Evolutionary conservation across 2,797 vertebrate genomes (phyloP), one percentile per base, ranked within the genome.

Genomic region (Dryobates pubescens): DNA sequence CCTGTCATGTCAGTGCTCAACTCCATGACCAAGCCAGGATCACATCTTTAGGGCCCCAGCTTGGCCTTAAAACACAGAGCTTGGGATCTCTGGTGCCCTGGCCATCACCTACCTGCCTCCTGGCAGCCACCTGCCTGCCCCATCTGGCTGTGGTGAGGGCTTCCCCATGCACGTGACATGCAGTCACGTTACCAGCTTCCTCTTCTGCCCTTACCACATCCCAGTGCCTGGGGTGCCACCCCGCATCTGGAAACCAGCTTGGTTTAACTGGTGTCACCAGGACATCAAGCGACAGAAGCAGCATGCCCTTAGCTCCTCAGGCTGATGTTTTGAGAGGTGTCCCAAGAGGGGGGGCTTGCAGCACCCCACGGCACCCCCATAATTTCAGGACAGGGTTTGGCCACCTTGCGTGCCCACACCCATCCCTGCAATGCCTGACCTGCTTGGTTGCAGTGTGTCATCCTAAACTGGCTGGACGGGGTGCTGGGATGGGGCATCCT

Each of bases 391-490:
- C 3, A 18, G 3, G 4, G 15, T 53, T 63, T 51, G 91, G 51
- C 27, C 69, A 64, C 34, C 7, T 9, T 1, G 5, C 56, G 38
- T 62, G 77, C 47, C 18, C 18, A 4, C 84, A 72, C 82, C 79
- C 82, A 36, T 62, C 49, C 74, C 74, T 3, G 27, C 36, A 13
- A 54, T 71, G 27, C 34, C 43, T 30, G 2, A 34, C 36, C 41
- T 38, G 86, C 77, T 78, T 61, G 83, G 86, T 29, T 26, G 17
- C 53, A 7, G 36, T 9, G 24, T 41, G 89, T 95, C 95, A 94
- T 75, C 95, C 89, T 93, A 51, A 93, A 96, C 94, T 80, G 87
- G 95, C 87, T 8, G 10, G 87, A 91, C 70, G 7, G 88, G 95
- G 43, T n/a, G 77, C 81, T 9, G 77, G 77, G 74, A 64, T 9